These are phyloP conservation scores for Scaptomyza montana DNA, from an alignment of 1,140 invertebrate species.

Conservation along the genomic window DNA sequence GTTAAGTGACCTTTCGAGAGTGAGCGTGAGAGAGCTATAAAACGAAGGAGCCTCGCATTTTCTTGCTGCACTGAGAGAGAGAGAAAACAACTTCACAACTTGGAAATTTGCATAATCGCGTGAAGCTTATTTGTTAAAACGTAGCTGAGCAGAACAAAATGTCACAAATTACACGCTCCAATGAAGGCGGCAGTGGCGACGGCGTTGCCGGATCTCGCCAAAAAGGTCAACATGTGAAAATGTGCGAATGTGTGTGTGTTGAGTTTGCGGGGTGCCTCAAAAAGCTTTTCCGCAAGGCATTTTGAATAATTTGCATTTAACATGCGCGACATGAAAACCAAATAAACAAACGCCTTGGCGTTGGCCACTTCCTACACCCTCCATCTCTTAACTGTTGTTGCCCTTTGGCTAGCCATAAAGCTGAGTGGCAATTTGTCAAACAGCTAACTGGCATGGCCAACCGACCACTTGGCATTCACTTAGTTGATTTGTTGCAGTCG, in stretches of 20 bases:
- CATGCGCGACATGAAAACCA: slow-evolving; percentile 78
- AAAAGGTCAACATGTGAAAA: slow-evolving; percentile 54
- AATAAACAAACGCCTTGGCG: slow-evolving; percentile 73
- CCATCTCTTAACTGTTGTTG: neutral
- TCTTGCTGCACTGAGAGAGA: slow-evolving; percentile 15
- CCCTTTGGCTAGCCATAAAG: slow-evolving; percentile 29
- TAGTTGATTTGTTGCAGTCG: slow-evolving; percentile 77
- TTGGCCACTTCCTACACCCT: neutral
- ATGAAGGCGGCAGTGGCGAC: slow-evolving; percentile 30
- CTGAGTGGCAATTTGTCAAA: slow-evolving; percentile 73
- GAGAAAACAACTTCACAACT: slow-evolving; percentile 40
- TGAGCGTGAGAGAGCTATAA: neutral
- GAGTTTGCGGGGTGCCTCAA: slow-evolving; percentile 16
- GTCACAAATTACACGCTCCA: slow-evolving; percentile 73
- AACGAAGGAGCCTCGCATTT: neutral
- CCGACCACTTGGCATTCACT: slow-evolving; percentile 57
- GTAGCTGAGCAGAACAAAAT: slow-evolving; percentile 67
- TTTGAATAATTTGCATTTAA: slow-evolving; percentile 80
- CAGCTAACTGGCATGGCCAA: slow-evolving; percentile 67
- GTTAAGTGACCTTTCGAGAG: slow-evolving; percentile 60
- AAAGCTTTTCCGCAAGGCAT: slow-evolving; percentile 44
- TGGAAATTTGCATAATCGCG: slow-evolving; percentile 76
- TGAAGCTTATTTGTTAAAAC: slow-evolving; percentile 79
- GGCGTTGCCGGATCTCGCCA: slow-evolving; percentile 56
- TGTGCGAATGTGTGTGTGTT: slow-evolving; percentile 36